Base-by-base conservation (phyloP, 2,113 vertebrate genomes). In the Emydura subglobosa region DNA sequence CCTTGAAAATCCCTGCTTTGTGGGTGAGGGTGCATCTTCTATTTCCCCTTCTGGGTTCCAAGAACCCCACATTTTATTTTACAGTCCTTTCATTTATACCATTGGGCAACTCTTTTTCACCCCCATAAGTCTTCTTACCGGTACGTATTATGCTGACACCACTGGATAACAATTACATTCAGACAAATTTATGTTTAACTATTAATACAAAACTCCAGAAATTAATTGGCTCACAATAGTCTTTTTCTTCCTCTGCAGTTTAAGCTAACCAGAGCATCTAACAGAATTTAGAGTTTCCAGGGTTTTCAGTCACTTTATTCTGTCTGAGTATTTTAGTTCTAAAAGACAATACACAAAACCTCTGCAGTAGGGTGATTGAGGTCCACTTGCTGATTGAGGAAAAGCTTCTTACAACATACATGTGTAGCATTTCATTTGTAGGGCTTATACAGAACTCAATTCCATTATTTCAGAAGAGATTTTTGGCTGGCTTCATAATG, bases 391-490 rank as follows among this genome's bases (percentile, higher is more conserved):
- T 34, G 47, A 25, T 0, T 61, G 25, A 74, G 42, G 68, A 74
- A 82, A 83, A n/a, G 29, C 16, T n/a, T 88, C 84, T 83, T 94
- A 83, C 47, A 7, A 29, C 16, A 88, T 74, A n/a, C 29, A 16
- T 8, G 12, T 31, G 4, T 3, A 17, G 83, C 25, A 49, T 68
- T 68, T 3, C 1, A 93, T 85, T 85, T 86, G 47, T 55, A 61
- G 65, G 47, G 1, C 0, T 74, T 80, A 89, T 79, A 88, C 11
- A 19, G 74, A 88, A 61, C 79, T 86, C 42, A 87, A 9, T 91
- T 87, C 89, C 85, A 74, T 27, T 12, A 76, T 92, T 83, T 89
- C 1, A 54, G 54, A 92, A 6, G 65, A 96, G 83, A 55, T 47
- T 25, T 85, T 76, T 91, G 89, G 61, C 84, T 89, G 34, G 47